Conservation (phyloP, 2,113 vertebrate genomes). For the Festucalex cinctus region DNA sequence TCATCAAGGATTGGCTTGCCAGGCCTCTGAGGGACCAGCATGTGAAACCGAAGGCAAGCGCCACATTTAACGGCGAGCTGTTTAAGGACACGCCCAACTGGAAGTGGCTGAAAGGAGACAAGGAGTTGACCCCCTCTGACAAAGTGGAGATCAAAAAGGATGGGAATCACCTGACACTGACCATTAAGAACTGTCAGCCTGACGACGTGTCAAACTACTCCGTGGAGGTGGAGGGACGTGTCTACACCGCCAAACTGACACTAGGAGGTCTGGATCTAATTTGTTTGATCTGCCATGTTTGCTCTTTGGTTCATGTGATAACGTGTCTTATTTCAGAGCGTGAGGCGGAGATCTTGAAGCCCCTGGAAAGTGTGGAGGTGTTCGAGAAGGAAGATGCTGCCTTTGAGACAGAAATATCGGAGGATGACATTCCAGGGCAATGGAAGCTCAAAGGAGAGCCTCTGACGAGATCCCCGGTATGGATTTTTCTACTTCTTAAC, state of each 20-base stretch:
- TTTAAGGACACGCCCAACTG: constrained; percentile 92
- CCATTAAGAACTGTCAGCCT: constrained; percentile 88
- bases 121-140: constrained; percentile 84
- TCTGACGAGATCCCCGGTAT: constrained; percentile 91
- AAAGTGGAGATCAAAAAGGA: constrained; percentile 89
- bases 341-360: constrained; percentile 88
- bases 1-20: constrained; percentile 93
- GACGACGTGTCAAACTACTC: constrained; percentile 87
- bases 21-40: constrained; percentile 93
- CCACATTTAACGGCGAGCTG: constrained; percentile 83
- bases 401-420: constrained; percentile 95
- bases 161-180: constrained; percentile 82
- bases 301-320: neutral
- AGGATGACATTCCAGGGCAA: constrained; percentile 87
- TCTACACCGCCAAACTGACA: constrained; percentile 89
- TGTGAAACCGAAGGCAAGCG: constrained; percentile 89
- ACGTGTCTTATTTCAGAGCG: constrained; percentile 74
- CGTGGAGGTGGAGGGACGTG: constrained; percentile 88
- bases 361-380: constrained; percentile 86
- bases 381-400: constrained; percentile 89
- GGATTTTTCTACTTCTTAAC: neutral
- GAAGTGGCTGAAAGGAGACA: constrained; percentile 92
- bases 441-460: constrained; percentile 96
- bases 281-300: neutral
- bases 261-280: constrained; percentile 79